These are phyloP conservation scores for Notocelia uddmanniana DNA, from an alignment of 2,888 invertebrate species.

Conservation along the genomic window DNA sequence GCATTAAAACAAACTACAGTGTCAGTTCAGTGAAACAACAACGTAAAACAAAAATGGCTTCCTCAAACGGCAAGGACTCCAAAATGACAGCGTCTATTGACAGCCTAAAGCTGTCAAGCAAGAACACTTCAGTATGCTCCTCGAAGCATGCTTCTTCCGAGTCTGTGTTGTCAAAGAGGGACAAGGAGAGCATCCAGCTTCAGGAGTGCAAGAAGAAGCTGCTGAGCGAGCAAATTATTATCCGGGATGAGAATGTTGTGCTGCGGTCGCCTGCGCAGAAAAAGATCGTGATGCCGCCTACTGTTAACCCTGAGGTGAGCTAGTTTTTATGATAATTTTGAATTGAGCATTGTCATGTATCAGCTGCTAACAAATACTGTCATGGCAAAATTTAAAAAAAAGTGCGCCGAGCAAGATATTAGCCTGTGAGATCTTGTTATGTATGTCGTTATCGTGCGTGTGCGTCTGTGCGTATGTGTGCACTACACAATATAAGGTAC, in stretches of 20 bases:
- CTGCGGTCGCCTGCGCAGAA: conserved; percentile 80
- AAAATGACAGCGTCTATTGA: conserved; percentile 80
- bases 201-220: conserved; percentile 82
- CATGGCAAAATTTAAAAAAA: too few species aligned
- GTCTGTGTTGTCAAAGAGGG: conserved; percentile 78
- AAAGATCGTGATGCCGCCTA: conserved; percentile 81
- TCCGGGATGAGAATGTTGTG: conserved; percentile 80
- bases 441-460: too few species aligned
- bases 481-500: too few species aligned
- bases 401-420: too few species aligned
- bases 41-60: conserved; percentile 67
- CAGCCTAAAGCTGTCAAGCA: conserved; percentile 80
- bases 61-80: conserved; percentile 76
- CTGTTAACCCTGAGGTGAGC: conserved; percentile 79
- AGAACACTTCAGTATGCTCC: conserved; percentile 72
- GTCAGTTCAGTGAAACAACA: neutral
- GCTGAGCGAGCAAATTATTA: conserved; percentile 81
- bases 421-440: too few species aligned
- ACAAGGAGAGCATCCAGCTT: conserved; percentile 79
- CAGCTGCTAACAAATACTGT: too few species aligned
- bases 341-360: too few species aligned
- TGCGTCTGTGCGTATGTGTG: too few species aligned
- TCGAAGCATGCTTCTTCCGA: conserved; percentile 82
- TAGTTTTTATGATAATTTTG: neutral
- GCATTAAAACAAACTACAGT: neutral